Conservation (phyloP, 1,140 invertebrate species). For the Mercenaria mercenaria region DNA sequence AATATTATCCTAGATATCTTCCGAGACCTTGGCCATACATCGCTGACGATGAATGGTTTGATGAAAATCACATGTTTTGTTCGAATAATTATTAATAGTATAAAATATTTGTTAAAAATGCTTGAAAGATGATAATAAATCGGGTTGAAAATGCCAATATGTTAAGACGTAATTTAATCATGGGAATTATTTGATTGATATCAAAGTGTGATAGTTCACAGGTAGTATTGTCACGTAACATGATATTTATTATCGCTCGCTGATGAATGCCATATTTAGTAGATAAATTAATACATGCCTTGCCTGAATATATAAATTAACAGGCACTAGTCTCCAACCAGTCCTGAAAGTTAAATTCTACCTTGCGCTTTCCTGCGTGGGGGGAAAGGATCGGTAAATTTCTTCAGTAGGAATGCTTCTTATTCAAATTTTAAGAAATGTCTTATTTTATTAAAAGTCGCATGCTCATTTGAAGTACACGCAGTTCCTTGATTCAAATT, state of each 20-base stretch:
- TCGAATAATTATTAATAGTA: slow-evolving; percentile 2
- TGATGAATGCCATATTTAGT: background rate
- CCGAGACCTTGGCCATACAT: background rate
- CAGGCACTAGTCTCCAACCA: no score
- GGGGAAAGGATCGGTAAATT: no score
- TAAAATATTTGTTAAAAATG: slow-evolving; percentile 6
- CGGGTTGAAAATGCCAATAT: slow-evolving; percentile 1
- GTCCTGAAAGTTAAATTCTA: no score
- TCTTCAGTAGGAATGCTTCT: no score
- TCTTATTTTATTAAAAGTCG: no score
- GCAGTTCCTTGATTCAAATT: no score
- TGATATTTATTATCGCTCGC: background rate
- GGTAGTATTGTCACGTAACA: background rate
- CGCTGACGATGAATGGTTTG: slow-evolving; percentile 2
- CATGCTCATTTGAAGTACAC: no score
- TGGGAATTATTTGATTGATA: slow-evolving; percentile 18
- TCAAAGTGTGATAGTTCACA: slow-evolving; percentile 23
- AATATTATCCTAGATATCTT: slow-evolving; percentile 4
- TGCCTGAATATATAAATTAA: no score
- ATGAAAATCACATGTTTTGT: slow-evolving; percentile 26
- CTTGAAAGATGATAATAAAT: background rate
- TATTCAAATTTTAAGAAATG: no score
- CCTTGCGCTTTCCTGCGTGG: no score
- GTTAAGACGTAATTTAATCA: slow-evolving; percentile 28
- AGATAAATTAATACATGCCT: no score